These are phyloP conservation scores for Hyles vespertilio DNA, from an alignment of 1,140 invertebrate species.

Conservation along the genomic window DNA sequence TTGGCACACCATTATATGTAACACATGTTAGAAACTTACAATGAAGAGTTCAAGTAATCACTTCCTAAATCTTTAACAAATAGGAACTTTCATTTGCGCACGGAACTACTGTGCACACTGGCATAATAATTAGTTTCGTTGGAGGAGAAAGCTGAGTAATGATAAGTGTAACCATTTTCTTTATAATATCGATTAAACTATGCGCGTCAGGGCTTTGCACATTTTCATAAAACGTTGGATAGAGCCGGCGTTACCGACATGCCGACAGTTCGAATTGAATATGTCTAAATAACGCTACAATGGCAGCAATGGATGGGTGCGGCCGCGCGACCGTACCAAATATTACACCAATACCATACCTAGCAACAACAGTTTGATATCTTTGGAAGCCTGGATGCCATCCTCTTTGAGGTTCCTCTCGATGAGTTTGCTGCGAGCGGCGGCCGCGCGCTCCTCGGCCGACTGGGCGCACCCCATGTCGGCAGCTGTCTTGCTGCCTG, in stretches of 20 bases:
- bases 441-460: conserved; percentile 96
- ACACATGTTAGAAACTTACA: no score
- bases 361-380: conserved; percentile 97
- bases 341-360: conserved; percentile 80
- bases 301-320: conserved; percentile 43
- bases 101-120: conserved; percentile 48
- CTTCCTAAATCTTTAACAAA: conserved; percentile 35
- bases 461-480: conserved; percentile 99
- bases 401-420: conserved; percentile 99
- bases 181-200: no score
- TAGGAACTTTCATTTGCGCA: conserved; percentile 51
- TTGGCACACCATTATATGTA: no score
- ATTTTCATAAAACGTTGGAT: no score
- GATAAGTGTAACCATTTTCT: not conserved
- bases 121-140: conserved; percentile 48
- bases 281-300: conserved; percentile 7
- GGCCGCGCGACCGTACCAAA: conserved; percentile 35
- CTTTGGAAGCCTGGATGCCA: conserved; percentile 97
- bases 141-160: conserved; percentile 41
- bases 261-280: not conserved
- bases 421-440: conserved; percentile 96
- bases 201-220: no score
- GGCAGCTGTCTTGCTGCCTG: conserved; percentile 58
- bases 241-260: no score
- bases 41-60: not conserved